Evolutionary conservation across 2,113 vertebrate species (phyloP).

Genomic region (Caretta caretta): DNA sequence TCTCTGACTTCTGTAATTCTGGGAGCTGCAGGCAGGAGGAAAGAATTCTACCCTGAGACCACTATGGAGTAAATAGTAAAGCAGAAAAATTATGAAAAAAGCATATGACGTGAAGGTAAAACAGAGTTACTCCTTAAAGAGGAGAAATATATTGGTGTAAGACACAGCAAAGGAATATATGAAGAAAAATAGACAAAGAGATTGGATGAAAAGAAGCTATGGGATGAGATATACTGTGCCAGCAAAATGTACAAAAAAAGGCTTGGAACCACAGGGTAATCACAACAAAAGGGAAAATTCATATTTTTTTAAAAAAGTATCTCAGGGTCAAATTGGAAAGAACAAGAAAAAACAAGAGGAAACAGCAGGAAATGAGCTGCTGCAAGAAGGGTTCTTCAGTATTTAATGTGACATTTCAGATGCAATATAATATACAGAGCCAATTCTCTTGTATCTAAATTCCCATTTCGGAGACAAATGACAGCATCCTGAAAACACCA

Average conservation of each 20-base stretch:
- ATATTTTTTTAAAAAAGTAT: fast-evolving
- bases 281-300: not conserved
- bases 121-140: not conserved
- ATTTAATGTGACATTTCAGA: not conserved
- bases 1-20: not conserved
- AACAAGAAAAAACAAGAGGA: not conserved
- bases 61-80: conserved; percentile 12
- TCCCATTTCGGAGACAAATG: not conserved
- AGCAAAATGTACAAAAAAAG: not conserved
- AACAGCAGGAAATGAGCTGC: not conserved
- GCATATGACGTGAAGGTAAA: not conserved
- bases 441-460: not conserved
- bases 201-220: not conserved
- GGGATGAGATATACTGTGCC: not conserved
- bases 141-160: not conserved
- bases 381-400: not conserved
- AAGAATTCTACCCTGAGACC: not conserved
- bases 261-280: not conserved
- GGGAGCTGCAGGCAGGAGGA: not conserved
- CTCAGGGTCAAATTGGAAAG: not conserved
- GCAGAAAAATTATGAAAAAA: not conserved
- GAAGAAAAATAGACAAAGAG: not conserved
- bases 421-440: not conserved
- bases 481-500: not conserved
- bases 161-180: not conserved